Conservation (phyloP, 2,113 vertebrate genomes). For the Prochilodus magdalenae region DNA sequence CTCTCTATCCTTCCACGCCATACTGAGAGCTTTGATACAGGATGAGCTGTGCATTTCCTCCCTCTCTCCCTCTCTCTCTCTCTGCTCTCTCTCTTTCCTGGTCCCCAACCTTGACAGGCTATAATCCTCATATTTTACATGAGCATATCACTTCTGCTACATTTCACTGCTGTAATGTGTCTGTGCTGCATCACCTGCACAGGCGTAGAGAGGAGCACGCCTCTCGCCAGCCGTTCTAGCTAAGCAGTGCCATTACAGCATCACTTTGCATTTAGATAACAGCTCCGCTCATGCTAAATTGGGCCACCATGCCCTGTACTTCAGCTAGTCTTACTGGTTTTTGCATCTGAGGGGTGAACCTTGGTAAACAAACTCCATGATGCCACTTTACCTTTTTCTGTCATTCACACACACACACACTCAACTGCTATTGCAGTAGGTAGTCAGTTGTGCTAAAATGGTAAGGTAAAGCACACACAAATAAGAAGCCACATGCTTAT, state of each 20-base stretch:
- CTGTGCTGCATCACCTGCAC: constrained; percentile 1
- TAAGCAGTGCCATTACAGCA: constrained; percentile 76
- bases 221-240: not conserved
- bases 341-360: no score
- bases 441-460: no score
- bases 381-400: no score
- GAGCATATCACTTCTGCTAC: constrained; percentile 40
- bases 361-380: no score
- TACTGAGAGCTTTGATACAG: not conserved
- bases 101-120: constrained; percentile 33
- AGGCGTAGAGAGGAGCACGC: not conserved
- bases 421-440: no score
- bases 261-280: constrained; percentile 81
- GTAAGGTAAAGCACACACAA: no score
- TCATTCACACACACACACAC: no score
- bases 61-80: constrained; percentile 22
- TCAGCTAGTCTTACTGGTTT: not conserved
- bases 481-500: no score
- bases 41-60: constrained; percentile 1
- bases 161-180: constrained; percentile 28
- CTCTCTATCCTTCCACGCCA: not conserved
- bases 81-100: not conserved
- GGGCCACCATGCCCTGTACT: constrained; percentile 59
- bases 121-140: constrained; percentile 45
- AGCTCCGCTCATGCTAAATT: constrained; percentile 70